Evolutionary conservation across 2,797 vertebrate genomes (phyloP).

Genomic region (Paramormyrops hopkinsi): DNA sequence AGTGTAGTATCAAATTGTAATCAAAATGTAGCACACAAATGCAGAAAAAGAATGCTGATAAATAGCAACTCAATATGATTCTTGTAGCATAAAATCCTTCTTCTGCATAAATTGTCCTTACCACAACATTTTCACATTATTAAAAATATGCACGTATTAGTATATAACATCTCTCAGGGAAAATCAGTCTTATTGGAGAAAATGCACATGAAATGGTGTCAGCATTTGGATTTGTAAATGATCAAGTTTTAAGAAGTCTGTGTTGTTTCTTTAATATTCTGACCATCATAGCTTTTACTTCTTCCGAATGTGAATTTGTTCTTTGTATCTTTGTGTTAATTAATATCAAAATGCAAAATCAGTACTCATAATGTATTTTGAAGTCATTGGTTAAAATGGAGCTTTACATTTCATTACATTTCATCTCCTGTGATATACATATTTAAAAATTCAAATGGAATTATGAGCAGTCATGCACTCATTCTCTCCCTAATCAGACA

Average conservation of each 20-base stretch:
- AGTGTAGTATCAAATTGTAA: not conserved
- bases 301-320: not conserved
- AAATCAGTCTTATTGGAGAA: not conserved
- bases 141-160: not conserved
- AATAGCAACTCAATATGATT: not conserved
- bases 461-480: constrained; percentile 4
- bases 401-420: not conserved
- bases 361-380: not conserved
- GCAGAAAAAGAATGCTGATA: not conserved
- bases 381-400: not conserved
- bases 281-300: not conserved
- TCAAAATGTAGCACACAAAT: not conserved
- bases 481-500: not conserved
- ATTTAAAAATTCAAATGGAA: not conserved
- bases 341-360: not conserved
- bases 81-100: not conserved
- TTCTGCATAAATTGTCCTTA: not conserved
- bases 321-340: not conserved
- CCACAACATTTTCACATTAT: not conserved
- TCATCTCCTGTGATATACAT: not conserved
- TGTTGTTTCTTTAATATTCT: not conserved
- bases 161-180: not conserved
- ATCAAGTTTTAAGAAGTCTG: not conserved
- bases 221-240: not conserved
- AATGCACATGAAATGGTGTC: not conserved